Evolutionary conservation across 2,888 invertebrate genomes (phyloP).

Genomic region (Trichogramma dendrolimi): DNA sequence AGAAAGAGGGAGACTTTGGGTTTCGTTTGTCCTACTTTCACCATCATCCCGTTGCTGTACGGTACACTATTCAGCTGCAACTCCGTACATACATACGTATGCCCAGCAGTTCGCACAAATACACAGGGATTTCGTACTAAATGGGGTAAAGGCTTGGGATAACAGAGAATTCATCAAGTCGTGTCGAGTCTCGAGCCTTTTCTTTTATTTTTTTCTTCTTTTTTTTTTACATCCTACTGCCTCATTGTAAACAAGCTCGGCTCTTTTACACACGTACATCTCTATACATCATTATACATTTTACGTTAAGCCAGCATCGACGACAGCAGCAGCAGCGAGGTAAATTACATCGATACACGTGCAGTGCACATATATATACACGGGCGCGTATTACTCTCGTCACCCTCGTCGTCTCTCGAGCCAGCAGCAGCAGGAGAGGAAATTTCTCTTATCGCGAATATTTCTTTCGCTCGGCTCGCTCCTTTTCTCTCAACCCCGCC

Average conservation of each 20-base stretch:
- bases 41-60: too few species aligned
- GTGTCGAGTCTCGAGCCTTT: background rate
- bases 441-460: constrained; percentile 22
- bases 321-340: too few species aligned
- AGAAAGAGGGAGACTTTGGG: too few species aligned
- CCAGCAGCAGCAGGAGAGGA: constrained; percentile 5
- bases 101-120: too few species aligned
- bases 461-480: constrained; percentile 6
- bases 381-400: constrained; percentile 7
- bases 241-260: background rate
- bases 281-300: background rate
- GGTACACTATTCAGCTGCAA: too few species aligned
- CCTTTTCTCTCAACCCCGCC: constrained; percentile 10
- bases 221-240: background rate
- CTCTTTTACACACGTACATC: background rate
- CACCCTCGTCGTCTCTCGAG: constrained; percentile 19
- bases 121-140: too few species aligned
- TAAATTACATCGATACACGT: constrained; percentile 15
- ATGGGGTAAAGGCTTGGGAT: too few species aligned
- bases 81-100: too few species aligned
- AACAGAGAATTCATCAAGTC: too few species aligned
- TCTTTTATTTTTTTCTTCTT: background rate
- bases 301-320: too few species aligned
- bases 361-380: background rate
- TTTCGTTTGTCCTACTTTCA: too few species aligned